Evolutionary conservation across 2,888 invertebrate genomes (phyloP).

Genomic region (Ectropis crepuscularia): DNA sequence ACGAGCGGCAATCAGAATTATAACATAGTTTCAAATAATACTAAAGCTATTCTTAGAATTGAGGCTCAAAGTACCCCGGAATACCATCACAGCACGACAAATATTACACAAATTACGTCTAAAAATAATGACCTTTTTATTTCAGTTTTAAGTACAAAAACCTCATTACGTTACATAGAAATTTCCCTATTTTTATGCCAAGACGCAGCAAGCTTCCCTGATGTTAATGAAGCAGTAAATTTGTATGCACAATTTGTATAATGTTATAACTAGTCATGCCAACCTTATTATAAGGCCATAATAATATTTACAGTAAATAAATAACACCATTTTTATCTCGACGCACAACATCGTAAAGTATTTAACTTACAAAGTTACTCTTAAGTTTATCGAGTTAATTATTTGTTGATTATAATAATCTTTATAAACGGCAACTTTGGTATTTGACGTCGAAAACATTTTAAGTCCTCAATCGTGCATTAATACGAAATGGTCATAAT

Average conservation of each 20-base stretch:
- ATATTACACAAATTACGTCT: not conserved
- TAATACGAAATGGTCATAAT: slow-evolving; percentile 9
- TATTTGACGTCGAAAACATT: slow-evolving; percentile 11
- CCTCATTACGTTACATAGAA: slow-evolving; percentile 30
- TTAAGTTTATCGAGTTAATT: slow-evolving; percentile 49
- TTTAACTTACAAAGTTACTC: slow-evolving; percentile 47
- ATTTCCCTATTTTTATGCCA: slow-evolving; percentile 40
- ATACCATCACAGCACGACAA: slow-evolving; percentile 11
- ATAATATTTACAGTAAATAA: slow-evolving; percentile 55
- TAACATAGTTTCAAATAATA: not conserved
- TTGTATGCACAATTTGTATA: slow-evolving; percentile 52
- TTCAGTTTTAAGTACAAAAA: not conserved
- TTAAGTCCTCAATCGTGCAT: slow-evolving; percentile 5
- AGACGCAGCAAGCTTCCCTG: slow-evolving; percentile 43
- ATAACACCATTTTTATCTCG: slow-evolving; percentile 52
- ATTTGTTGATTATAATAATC: slow-evolving; percentile 34
- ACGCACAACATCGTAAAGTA: slow-evolving; percentile 48
- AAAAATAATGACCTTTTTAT: slow-evolving; percentile 1
- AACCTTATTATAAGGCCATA: slow-evolving; percentile 47
- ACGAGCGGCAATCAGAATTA: too few species aligned
- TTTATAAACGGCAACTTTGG: slow-evolving; percentile 12
- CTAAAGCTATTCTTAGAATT: too few species aligned
- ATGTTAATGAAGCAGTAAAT: slow-evolving; percentile 57
- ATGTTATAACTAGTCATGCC: slow-evolving; percentile 47
- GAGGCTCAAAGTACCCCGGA: not conserved